Conservation (phyloP, 2,113 vertebrate species). For the Terrapene triunguis region DNA sequence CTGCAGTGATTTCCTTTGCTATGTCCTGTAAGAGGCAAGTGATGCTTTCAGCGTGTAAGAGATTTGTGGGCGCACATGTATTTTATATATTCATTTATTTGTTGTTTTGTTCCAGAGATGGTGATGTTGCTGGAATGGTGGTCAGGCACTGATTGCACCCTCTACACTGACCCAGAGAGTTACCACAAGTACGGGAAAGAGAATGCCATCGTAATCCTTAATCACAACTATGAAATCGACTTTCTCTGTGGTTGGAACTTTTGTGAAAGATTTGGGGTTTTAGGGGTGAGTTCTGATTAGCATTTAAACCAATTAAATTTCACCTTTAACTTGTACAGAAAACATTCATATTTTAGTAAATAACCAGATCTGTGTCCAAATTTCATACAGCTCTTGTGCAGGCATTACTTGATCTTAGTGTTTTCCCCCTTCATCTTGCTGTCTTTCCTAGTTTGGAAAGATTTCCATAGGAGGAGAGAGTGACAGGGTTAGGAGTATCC, state of each 20-base stretch:
- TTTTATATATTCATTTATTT: constrained; percentile 25
- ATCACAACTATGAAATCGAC: constrained; percentile 97
- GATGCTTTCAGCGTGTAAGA: background rate
- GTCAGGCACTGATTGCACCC: constrained; percentile 92
- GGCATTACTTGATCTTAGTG: background rate
- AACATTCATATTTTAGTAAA: background rate
- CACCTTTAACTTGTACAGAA: background rate
- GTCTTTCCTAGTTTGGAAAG: background rate
- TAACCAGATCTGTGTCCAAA: background rate
- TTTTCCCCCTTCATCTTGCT: background rate
- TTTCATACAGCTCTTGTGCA: background rate
- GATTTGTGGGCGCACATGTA: background rate
- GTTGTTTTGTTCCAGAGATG: constrained; percentile 87
- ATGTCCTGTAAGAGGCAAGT: background rate
- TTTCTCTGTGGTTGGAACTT: constrained; percentile 97
- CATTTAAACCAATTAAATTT: background rate
- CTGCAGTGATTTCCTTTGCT: background rate
- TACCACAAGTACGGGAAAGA: constrained; percentile 90
- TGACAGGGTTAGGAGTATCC: background rate
- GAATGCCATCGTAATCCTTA: constrained; percentile 94
- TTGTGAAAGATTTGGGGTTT: constrained; percentile 93
- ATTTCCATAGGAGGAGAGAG: background rate
- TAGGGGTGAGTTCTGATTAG: constrained; percentile 88
- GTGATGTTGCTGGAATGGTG: constrained; percentile 97
- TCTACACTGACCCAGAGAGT: constrained; percentile 89